Conservation (phyloP, 2,113 vertebrate species). For the Gasterosteus aculeatus region DNA sequence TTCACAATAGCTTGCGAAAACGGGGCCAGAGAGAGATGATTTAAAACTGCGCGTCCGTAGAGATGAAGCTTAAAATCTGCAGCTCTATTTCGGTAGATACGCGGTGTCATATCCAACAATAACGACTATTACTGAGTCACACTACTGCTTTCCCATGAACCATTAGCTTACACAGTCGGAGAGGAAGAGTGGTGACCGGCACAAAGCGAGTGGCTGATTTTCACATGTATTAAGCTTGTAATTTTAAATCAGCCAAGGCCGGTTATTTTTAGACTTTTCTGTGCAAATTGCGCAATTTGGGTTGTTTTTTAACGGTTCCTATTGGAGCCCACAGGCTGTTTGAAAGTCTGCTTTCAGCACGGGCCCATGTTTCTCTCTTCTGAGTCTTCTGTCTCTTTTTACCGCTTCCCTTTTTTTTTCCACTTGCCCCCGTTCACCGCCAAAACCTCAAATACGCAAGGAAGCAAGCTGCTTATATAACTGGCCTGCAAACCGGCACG, state of each 20-base stretch:
- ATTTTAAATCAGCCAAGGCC: conserved; percentile 16
- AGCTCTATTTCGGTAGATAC: conserved; percentile 35
- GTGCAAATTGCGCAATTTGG: conserved; percentile 23
- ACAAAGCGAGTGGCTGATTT: conserved; percentile 10
- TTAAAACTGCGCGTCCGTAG: conserved; percentile 33
- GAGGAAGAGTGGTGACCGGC: neutral
- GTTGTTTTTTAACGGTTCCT: conserved; percentile 54
- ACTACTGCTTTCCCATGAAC: conserved; percentile 5
- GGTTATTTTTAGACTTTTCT: conserved; percentile 56
- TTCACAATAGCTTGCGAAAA: conserved; percentile 38
- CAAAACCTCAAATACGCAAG: conserved; percentile 62
- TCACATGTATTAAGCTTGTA: neutral
- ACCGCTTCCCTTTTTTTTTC: conserved; percentile 20
- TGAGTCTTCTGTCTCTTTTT: conserved; percentile 27
- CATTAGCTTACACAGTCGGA: neutral
- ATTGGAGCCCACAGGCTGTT: conserved; percentile 45
- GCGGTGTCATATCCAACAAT: conserved; percentile 38
- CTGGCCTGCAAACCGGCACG: conserved; percentile 35
- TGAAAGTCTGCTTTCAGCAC: conserved; percentile 44
- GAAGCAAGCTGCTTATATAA: conserved; percentile 68
- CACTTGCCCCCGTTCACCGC: conserved; percentile 14
- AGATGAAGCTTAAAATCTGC: conserved; percentile 34
- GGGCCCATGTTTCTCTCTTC: conserved; percentile 27
- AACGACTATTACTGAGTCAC: conserved; percentile 46
- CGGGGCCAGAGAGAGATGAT: conserved; percentile 38